Evolutionary conservation across 2,797 vertebrate species (phyloP).

Genomic region (Eospalax fontanierii): DNA sequence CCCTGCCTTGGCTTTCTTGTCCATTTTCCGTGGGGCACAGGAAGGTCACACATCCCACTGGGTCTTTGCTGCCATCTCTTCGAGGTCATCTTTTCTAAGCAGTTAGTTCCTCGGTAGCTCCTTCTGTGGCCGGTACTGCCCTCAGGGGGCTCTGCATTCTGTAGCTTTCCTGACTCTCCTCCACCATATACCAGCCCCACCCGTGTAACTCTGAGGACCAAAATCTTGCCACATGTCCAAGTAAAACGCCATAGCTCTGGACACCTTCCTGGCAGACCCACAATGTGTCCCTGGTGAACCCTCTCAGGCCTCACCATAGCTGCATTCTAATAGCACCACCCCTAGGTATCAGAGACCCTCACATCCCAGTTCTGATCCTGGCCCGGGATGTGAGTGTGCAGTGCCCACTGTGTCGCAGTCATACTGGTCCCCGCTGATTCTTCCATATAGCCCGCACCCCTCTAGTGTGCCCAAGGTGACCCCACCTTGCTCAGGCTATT

Average conservation of each 20-base stretch:
- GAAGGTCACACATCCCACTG: too few species aligned
- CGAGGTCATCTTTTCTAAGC: background rate
- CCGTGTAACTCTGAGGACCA: background rate
- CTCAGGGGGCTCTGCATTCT: background rate
- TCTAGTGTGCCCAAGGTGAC: background rate
- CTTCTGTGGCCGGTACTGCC: background rate
- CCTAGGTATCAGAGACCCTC: background rate
- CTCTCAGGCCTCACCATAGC: too few species aligned
- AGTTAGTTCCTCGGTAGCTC: background rate
- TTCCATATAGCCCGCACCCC: background rate
- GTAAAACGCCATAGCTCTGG: background rate
- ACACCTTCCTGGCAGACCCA: background rate
- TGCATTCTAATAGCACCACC: background rate
- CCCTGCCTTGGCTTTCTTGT: background rate
- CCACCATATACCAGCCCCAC: background rate
- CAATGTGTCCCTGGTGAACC: background rate
- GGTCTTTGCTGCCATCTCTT: background rate
- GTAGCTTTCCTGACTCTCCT: background rate
- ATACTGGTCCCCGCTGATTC: background rate
- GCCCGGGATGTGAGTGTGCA: too few species aligned
- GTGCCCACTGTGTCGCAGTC: background rate
- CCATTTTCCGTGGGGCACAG: too few species aligned
- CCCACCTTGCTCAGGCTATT: background rate
- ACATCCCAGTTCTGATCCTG: background rate
- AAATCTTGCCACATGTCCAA: background rate